These are phyloP conservation scores for Drosophila diplacantha DNA, from an alignment of 2,888 invertebrate species.

Conservation along the genomic window DNA sequence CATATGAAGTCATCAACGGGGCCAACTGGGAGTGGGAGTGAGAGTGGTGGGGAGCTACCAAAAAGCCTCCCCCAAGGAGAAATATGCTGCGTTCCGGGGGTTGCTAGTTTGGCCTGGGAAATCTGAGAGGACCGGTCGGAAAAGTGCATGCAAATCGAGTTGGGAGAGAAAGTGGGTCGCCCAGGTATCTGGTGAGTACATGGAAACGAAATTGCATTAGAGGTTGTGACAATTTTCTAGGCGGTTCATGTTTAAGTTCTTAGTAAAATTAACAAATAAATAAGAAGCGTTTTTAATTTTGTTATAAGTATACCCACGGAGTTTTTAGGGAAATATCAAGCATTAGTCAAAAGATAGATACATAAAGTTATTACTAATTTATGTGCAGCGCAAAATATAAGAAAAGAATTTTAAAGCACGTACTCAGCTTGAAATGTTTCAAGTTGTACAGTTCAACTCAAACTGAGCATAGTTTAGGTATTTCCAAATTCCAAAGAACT, in stretches of 20 bases:
- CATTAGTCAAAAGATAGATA: no score
- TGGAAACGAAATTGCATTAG: neutral
- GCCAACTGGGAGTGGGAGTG: constrained; percentile 1
- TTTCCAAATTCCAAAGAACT: neutral
- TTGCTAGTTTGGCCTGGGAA: constrained; percentile 1
- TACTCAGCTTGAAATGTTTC: no score
- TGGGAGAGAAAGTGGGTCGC: neutral
- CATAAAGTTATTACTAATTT: neutral
- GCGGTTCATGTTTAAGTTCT: neutral
- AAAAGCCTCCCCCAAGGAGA: constrained; percentile 4
- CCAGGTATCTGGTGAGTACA: neutral
- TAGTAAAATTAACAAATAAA: neutral
- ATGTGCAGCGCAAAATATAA: neutral
- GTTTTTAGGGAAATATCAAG: no score
- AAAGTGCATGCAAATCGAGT: constrained; percentile 13
- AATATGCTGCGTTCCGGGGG: neutral
- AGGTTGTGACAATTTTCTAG: neutral
- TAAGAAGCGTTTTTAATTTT: neutral
- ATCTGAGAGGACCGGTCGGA: neutral
- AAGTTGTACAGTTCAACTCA: no score
- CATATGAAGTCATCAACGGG: constrained; percentile 41
- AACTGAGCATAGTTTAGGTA: no score
- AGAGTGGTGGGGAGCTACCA: neutral
- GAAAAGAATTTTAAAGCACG: neutral
- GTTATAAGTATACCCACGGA: neutral